These are phyloP conservation scores for Drosophila sucinea DNA, from an alignment of 1,140 invertebrate genomes.

Conservation along the genomic window DNA sequence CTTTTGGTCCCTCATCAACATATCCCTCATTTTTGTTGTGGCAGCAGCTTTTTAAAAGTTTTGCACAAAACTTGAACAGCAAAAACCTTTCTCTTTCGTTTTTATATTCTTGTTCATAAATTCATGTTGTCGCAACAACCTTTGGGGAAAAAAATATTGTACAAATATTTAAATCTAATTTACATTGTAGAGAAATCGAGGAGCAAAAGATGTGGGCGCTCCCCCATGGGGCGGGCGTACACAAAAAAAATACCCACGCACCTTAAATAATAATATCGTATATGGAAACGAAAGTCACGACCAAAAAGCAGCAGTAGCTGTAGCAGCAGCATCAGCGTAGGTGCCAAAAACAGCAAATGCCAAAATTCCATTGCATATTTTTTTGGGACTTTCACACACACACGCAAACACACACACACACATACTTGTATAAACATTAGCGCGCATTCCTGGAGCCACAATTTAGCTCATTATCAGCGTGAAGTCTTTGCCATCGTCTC, in stretches of 20 bases:
- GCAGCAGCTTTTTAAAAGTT: slow-evolving; percentile 5
- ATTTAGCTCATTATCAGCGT: slow-evolving; percentile 33
- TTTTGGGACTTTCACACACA: background rate
- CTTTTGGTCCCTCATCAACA: slow-evolving; percentile 3
- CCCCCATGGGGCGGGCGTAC: background rate
- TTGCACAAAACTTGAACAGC: background rate
- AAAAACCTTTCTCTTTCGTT: background rate
- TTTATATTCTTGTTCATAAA: slow-evolving; percentile 20
- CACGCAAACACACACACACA: slow-evolving; percentile 4
- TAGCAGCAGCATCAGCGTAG: slow-evolving; percentile 4
- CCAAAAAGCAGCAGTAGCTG: no score
- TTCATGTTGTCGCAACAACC: slow-evolving; percentile 17
- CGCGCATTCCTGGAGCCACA: slow-evolving; percentile 4
- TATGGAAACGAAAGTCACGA: no score
- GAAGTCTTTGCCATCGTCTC: slow-evolving; percentile 13
- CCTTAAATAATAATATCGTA: background rate
- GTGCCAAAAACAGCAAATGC: slow-evolving; percentile 11
- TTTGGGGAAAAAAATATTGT: slow-evolving; percentile 37
- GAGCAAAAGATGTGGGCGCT: slow-evolving; percentile 28
- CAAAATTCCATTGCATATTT: slow-evolving; percentile 20
- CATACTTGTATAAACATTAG: background rate
- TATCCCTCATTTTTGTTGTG: background rate
- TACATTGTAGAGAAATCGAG: slow-evolving; percentile 49
- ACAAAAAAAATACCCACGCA: slow-evolving; percentile 20
- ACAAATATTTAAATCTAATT: slow-evolving; percentile 64